Percentiles rank a stretch among this genome's conserved stretches.
Evolutionary conservation across 2,797 vertebrate species (phyloP).

Genomic region (Syncerus caffer): DNA sequence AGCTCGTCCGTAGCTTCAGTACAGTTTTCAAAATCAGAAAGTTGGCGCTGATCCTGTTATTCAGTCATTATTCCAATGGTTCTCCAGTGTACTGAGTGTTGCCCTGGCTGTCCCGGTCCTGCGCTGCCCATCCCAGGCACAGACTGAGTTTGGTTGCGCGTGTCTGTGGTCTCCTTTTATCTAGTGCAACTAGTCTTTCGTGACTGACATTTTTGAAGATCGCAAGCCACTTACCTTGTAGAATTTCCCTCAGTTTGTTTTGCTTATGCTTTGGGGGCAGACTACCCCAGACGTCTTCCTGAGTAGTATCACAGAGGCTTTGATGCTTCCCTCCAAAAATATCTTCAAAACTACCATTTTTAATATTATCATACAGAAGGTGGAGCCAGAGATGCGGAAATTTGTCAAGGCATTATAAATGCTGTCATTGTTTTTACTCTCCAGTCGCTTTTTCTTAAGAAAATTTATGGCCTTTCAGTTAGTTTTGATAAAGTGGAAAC

Average conservation of each 20-base stretch:
- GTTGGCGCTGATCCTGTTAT: neutral
- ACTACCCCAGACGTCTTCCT: neutral
- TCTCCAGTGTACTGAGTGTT: neutral
- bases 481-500: neutral
- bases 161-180: neutral
- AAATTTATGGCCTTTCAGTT: constrained; percentile 3
- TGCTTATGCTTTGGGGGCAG: neutral
- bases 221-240: neutral
- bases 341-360: neutral
- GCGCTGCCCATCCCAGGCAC: neutral
- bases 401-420: neutral
- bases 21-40: neutral
- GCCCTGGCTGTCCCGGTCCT: neutral
- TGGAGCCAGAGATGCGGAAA: neutral
- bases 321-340: neutral
- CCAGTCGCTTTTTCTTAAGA: neutral
- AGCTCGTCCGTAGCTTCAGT: neutral
- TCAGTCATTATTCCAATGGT: neutral
- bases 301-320: neutral
- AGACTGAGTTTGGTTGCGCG: rapidly evolving
- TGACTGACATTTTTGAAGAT: neutral
- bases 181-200: neutral
- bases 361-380: neutral
- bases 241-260: neutral
- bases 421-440: neutral